Evolutionary conservation across 2,113 vertebrate genomes (phyloP).

Genomic region (Micromys minutus): DNA sequence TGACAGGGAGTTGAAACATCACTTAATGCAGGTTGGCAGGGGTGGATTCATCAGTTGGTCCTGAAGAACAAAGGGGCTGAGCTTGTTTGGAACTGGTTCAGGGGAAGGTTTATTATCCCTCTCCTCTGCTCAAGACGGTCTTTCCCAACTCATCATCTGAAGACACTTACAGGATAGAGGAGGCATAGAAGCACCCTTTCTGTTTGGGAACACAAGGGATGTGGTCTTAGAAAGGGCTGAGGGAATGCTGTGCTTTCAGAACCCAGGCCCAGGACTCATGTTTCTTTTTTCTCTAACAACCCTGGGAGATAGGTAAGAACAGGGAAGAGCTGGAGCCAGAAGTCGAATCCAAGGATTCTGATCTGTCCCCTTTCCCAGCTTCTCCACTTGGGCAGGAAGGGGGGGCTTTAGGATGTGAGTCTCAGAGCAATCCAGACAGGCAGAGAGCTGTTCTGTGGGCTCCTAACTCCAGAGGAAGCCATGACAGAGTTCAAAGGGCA

Average conservation of each 20-base stretch:
- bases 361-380: neutral
- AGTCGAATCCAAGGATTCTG: neutral
- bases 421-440: neutral
- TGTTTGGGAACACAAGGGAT: neutral
- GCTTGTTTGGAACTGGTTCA: neutral
- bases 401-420: neutral
- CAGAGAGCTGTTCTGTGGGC: neutral
- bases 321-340: neutral
- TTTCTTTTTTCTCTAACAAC: neutral
- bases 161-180: neutral
- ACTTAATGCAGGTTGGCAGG: constrained; percentile 45
- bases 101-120: neutral
- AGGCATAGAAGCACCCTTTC: neutral
- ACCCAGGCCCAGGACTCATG: neutral
- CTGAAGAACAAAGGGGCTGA: neutral
- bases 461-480: neutral
- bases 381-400: neutral
- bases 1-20: constrained; percentile 9
- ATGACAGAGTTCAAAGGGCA: neutral
- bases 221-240: neutral
- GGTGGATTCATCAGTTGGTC: neutral
- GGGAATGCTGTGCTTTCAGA: neutral
- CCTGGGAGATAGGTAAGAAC: neutral
- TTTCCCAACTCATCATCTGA: neutral
- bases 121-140: neutral